Percentiles rank a stretch among this genome's conserved stretches.
Conservation (phyloP, 2,888 invertebrate genomes). For the Volucella bombylans region DNA sequence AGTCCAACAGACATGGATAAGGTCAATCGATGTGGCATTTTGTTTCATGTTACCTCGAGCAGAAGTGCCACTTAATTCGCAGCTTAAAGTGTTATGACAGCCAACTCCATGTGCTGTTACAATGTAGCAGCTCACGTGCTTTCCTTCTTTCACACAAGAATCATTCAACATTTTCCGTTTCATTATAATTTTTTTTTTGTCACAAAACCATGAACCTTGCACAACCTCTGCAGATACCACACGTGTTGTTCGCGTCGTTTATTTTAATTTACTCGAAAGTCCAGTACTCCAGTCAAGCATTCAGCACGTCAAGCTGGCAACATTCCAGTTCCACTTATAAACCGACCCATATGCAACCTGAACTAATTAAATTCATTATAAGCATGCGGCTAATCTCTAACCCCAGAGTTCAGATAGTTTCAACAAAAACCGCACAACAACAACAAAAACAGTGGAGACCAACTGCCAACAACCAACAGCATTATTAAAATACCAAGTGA, state of each 20-base stretch:
- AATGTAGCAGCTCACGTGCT: slow-evolving; percentile 39
- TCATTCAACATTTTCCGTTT: slow-evolving; percentile 19
- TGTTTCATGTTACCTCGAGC: too few relatives aligned
- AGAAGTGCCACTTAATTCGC: too few relatives aligned
- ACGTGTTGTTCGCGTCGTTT: slow-evolving; percentile 31
- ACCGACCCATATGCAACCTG: slow-evolving; percentile 68
- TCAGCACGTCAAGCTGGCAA: background rate
- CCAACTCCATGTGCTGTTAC: slow-evolving; percentile 32
- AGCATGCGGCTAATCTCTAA: slow-evolving; percentile 67
- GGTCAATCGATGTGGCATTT: too few relatives aligned
- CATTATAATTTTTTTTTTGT: slow-evolving; percentile 12
- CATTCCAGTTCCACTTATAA: slow-evolving; percentile 66
- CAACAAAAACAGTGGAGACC: slow-evolving; percentile 3
- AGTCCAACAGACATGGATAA: too few relatives aligned
- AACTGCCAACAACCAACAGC: slow-evolving; percentile 26
- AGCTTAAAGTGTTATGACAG: background rate
- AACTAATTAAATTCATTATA: slow-evolving; percentile 72
- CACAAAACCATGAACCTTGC: slow-evolving; percentile 53
- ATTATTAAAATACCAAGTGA: slow-evolving; percentile 66
- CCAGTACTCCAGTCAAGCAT: background rate
- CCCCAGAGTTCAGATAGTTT: slow-evolving; percentile 62
- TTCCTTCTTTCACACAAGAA: slow-evolving; percentile 8
- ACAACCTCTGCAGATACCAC: slow-evolving; percentile 58
- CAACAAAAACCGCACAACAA: slow-evolving; percentile 7
- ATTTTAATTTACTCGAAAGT: background rate